These are phyloP conservation scores for Apis florea DNA, from an alignment of 1,140 invertebrate genomes.

Conservation along the genomic window DNA sequence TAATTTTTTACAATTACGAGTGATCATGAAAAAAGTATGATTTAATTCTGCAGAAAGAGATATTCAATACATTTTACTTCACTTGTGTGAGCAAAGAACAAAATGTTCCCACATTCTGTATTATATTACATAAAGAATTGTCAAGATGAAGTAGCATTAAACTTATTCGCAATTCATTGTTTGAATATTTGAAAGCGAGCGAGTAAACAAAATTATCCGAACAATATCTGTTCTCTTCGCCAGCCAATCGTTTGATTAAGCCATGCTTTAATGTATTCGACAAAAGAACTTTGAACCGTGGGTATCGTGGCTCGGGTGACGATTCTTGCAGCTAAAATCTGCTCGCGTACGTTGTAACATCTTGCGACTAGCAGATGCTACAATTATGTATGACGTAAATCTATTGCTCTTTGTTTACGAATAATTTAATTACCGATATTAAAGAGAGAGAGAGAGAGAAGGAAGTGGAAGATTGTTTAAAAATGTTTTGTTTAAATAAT, in stretches of 20 bases:
- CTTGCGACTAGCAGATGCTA: constrained; percentile 28
- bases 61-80: too few relatives aligned
- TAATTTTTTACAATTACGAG: too few relatives aligned
- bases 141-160: background rate
- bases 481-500: background rate
- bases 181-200: background rate
- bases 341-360: background rate
- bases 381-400: constrained; percentile 38
- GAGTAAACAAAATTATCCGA: background rate
- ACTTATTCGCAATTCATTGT: background rate
- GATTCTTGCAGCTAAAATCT: constrained; percentile 22
- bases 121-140: background rate
- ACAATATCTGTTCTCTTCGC: background rate
- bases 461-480: background rate
- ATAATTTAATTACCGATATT: constrained; percentile 13
- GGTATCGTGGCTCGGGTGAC: background rate
- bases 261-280: background rate
- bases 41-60: too few relatives aligned
- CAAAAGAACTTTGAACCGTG: constrained; percentile 35
- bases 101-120: background rate
- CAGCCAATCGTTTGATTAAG: background rate
- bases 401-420: background rate
- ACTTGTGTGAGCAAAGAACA: too few relatives aligned
- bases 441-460: too few relatives aligned
- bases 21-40: too few relatives aligned